phyloP scores from a whole-genome alignment of 2,113 vertebrate species.

The Uria lomvia region DNA sequence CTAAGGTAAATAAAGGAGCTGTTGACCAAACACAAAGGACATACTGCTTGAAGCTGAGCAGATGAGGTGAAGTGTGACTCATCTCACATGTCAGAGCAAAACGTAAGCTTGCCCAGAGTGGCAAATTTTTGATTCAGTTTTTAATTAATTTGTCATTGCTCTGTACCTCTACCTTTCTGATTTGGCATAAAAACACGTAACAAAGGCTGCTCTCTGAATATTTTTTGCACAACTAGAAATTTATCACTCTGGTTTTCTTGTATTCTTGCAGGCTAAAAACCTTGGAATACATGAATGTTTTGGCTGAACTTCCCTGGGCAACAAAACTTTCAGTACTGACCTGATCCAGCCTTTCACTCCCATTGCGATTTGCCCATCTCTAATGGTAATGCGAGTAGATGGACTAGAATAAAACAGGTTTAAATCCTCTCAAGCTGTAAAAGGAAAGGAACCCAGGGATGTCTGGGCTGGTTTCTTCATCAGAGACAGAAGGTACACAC shows the following conservation, averaged over 20 bases:
- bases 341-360: not conserved
- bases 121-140: not conserved
- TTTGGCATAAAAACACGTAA: not conserved
- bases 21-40: not conserved
- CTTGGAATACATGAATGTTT: not conserved
- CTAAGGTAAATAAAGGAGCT: not conserved
- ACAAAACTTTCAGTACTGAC: not conserved
- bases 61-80: not conserved
- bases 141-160: not conserved
- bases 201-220: not conserved
- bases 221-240: not conserved
- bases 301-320: not conserved
- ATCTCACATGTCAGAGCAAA: not conserved
- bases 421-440: constrained; percentile 6
- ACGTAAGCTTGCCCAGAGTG: not conserved
- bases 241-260: not conserved
- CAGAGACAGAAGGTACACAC: constrained; percentile 19
- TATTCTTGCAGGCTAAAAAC: not conserved
- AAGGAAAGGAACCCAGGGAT: not conserved
- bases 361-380: not conserved
- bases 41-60: not conserved
- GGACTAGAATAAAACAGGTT: not conserved
- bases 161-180: not conserved
- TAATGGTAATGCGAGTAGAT: not conserved
- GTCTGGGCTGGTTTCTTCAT: constrained; percentile 10